These are phyloP conservation scores for Theonella swinhoei DNA, from an alignment of 37 sponge, comb jelly and placozoan genomes.

Conservation along the genomic window DNA sequence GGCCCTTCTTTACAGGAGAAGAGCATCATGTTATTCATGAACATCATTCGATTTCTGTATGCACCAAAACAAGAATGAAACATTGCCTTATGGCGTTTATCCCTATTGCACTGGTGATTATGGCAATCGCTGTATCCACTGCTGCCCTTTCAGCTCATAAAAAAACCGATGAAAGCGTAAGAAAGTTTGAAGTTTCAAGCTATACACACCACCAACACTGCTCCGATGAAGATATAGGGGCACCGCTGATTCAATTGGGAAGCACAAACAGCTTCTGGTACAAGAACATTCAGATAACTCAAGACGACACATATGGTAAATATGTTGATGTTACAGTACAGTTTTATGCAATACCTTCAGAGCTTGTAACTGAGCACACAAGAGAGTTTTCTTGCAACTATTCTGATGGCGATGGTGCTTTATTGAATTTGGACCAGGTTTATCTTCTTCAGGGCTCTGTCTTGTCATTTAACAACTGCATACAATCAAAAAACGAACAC, in stretches of 20 bases:
- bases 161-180: background rate
- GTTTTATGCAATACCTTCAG: too few relatives aligned
- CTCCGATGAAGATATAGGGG: background rate
- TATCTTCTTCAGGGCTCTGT: background rate
- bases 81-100: background rate
- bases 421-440: too few relatives aligned
- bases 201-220: background rate
- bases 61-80: too few relatives aligned
- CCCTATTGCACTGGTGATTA: background rate
- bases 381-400: background rate
- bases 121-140: background rate
- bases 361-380: background rate
- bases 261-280: background rate
- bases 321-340: too few relatives aligned
- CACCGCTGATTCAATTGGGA: background rate
- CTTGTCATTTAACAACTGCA: too few relatives aligned
- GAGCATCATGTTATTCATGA: too few relatives aligned
- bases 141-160: background rate
- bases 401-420: background rate
- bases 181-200: background rate
- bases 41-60: too few relatives aligned
- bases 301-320: too few relatives aligned
- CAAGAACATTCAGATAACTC: too few relatives aligned
- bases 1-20: too few relatives aligned
- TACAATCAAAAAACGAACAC: background rate